phyloP scores from a whole-genome alignment of 2,888 invertebrate species.

The Stenodera caucasica region DNA sequence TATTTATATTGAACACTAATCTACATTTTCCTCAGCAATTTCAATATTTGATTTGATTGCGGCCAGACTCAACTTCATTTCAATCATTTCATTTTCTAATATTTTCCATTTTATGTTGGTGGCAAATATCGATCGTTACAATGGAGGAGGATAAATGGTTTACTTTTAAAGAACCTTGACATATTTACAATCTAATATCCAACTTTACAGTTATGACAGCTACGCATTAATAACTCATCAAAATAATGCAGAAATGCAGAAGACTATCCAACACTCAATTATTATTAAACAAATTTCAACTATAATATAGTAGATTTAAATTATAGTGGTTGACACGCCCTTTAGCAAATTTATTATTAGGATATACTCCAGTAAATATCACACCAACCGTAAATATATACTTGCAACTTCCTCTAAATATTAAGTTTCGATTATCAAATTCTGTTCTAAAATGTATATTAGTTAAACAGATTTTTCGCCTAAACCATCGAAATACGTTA shows the following conservation, averaged over 20 bases:
- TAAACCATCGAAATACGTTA: conserved; percentile 16
- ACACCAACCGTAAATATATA: conserved; percentile 15
- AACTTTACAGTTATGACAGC: too few species aligned
- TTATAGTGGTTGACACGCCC: conserved; percentile 20
- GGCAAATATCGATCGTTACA: conserved; percentile 1
- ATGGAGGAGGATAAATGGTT: not conserved
- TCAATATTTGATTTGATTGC: not conserved
- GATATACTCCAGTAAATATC: conserved; percentile 29
- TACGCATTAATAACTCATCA: too few species aligned
- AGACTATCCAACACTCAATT: too few species aligned
- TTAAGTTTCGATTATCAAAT: conserved; percentile 22
- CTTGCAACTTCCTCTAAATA: conserved; percentile 21
- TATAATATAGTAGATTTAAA: conserved; percentile 17
- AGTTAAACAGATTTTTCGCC: conserved; percentile 19
- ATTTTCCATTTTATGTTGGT: too few species aligned
- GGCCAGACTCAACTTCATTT: too few species aligned
- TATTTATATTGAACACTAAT: not conserved
- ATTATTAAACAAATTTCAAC: conserved; percentile 21
- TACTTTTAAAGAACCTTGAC: not conserved
- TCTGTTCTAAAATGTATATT: conserved; percentile 23
- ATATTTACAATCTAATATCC: not conserved
- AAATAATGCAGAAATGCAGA: too few species aligned
- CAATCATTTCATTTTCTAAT: too few species aligned
- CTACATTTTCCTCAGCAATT: not conserved
- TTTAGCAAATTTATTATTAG: conserved; percentile 30